A percentile compares a stretch with the other conserved stretches of the same genome.
Evolutionary conservation across 1,140 invertebrate species (phyloP).

Genomic region (Plutomurus gul): DNA sequence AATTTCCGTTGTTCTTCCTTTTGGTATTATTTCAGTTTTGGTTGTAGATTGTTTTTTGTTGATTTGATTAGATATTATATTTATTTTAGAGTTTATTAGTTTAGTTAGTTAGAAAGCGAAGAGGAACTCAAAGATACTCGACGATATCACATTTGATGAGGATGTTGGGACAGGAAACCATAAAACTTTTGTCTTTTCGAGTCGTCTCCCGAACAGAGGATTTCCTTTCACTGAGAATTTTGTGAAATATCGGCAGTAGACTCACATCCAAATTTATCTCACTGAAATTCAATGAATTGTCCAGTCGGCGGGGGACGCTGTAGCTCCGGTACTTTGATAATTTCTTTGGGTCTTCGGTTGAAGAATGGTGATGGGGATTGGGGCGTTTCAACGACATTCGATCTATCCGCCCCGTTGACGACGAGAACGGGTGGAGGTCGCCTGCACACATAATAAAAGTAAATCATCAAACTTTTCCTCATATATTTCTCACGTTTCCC

Average conservation of each 20-base stretch:
- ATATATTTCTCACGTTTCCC: too few relatives aligned
- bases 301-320: conserved; percentile 55
- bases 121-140: conserved; percentile 74
- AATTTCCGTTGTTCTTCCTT: neutral
- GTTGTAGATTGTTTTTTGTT: neutral
- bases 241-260: conserved; percentile 88
- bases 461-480: neutral
- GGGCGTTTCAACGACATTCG: conserved; percentile 12
- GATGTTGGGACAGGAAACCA: conserved; percentile 89
- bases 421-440: conserved; percentile 9
- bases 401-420: conserved; percentile 34
- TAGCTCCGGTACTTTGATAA: conserved; percentile 53
- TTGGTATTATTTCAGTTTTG: neutral
- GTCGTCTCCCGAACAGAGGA: conserved; percentile 36
- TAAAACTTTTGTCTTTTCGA: conserved; percentile 63
- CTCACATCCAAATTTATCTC: conserved; percentile 81
- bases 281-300: conserved; percentile 70
- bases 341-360: conserved; percentile 46
- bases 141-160: conserved; percentile 95
- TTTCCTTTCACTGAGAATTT: conserved; percentile 76
- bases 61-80: too few relatives aligned
- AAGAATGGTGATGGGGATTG: conserved; percentile 24
- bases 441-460: neutral
- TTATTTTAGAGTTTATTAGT: neutral
- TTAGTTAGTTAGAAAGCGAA: neutral